Evolutionary conservation across 2,113 vertebrate genomes (phyloP).

Genomic region (Brachionichthys hirsutus): DNA sequence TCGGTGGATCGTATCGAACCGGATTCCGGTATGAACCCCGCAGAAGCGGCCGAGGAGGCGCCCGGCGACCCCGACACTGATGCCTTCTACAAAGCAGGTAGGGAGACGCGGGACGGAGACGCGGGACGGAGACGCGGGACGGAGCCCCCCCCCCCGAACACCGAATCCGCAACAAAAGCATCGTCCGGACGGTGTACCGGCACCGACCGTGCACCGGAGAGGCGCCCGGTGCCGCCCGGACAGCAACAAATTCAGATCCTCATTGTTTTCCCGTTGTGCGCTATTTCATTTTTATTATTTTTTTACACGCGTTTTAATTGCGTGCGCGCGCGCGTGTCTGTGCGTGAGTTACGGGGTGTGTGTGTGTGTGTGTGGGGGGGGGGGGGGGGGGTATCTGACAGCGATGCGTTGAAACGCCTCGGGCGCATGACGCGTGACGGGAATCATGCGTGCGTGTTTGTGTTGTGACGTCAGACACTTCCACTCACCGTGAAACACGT

Average conservation of each 20-base stretch:
- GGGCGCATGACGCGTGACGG: too few species aligned
- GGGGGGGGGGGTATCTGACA: too few species aligned
- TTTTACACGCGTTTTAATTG: background rate
- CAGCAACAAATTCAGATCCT: too few species aligned
- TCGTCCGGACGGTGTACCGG: background rate
- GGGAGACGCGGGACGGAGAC: background rate
- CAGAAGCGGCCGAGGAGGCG: conserved; percentile 73
- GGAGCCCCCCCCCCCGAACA: background rate
- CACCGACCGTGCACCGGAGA: too few species aligned
- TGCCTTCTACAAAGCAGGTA: conserved; percentile 75
- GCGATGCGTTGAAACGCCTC: too few species aligned
- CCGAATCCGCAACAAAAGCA: background rate
- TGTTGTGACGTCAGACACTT: too few species aligned
- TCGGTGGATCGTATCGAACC: conserved; percentile 53
- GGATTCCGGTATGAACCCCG: conserved; percentile 69
- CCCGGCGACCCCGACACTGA: conserved; percentile 71
- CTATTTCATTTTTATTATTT: too few species aligned
- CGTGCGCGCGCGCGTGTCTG: background rate
- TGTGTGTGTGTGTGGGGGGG: background rate
- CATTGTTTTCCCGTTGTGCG: too few species aligned
- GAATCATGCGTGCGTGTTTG: too few species aligned
- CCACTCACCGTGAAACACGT: too few species aligned
- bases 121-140: too few species aligned
- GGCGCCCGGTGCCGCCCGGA: background rate
- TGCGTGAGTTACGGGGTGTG: background rate